Evolutionary conservation across 2,888 invertebrate genomes (phyloP).

Genomic region (Trichopoda pennipes): DNA sequence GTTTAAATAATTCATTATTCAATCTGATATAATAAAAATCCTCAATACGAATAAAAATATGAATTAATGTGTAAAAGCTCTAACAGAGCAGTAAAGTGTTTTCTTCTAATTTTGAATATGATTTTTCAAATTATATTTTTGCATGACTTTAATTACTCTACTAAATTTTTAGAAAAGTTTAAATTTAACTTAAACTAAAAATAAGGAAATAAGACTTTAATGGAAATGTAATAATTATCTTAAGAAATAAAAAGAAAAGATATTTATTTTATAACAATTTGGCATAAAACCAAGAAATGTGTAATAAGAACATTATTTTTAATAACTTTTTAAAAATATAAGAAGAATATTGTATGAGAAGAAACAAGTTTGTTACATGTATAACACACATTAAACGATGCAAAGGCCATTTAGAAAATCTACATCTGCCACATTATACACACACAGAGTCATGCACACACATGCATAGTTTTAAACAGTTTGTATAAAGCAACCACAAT

Average conservation of each 20-base stretch:
- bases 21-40: no score
- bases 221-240: not conserved
- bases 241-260: conserved; percentile 29
- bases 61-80: no score
- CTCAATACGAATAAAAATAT: no score
- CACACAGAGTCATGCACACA: not conserved
- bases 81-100: no score
- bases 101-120: no score
- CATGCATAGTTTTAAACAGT: not conserved
- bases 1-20: no score
- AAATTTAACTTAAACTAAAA: no score
- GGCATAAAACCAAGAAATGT: conserved; percentile 72
- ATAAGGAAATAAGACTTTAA: no score
- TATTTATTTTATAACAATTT: conserved; percentile 71
- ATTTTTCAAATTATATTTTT: no score
- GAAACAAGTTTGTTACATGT: conserved; percentile 74
- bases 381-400: conserved; percentile 21
- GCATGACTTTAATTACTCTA: no score
- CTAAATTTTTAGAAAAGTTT: no score
- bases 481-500: conserved; percentile 17
- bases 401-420: conserved; percentile 16
- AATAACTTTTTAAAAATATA: conserved; percentile 73
- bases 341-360: conserved; percentile 21
- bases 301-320: conserved; percentile 72
- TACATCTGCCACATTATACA: conserved; percentile 7